Conservation (phyloP, 2,113 vertebrate genomes). For the Dipodomys stephensi region DNA sequence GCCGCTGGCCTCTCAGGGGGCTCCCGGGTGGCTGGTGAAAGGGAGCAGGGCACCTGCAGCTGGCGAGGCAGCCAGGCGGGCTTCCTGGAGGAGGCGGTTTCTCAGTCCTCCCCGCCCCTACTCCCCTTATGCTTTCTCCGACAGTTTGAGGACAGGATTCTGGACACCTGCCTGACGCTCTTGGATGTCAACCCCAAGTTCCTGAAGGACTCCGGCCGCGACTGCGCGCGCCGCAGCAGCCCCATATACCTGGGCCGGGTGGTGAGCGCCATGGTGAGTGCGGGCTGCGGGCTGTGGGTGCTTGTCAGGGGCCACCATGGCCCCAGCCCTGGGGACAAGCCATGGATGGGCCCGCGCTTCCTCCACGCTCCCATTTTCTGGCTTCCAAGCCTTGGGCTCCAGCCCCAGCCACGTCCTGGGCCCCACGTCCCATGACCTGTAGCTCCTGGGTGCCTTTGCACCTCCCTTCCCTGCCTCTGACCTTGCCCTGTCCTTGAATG, state of each 20-base stretch:
- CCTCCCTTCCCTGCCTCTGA: background rate
- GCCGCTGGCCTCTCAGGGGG: background rate
- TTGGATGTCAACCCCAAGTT: conserved; percentile 93
- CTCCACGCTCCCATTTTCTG: too few relatives aligned
- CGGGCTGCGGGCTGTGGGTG: rapidly evolving
- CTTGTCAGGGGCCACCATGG: background rate
- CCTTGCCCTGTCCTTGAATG: rapidly evolving
- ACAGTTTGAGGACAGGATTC: conserved; percentile 91
- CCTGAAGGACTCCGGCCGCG: conserved; percentile 84
- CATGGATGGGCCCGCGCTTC: background rate
- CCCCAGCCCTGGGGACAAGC: background rate
- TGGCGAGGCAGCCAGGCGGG: background rate
- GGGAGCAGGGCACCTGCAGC: background rate
- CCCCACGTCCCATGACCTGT: background rate
- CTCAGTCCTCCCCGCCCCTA: background rate
- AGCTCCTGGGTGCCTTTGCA: background rate
- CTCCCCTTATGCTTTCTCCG: background rate
- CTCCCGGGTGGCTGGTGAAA: background rate
- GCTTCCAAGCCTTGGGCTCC: too few relatives aligned
- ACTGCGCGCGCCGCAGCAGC: conserved; percentile 88
- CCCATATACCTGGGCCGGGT: conserved; percentile 91
- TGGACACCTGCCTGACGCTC: conserved; percentile 91
- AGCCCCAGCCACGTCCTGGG: background rate
- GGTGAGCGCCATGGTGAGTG: conserved; percentile 94
- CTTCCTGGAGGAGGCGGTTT: conserved; percentile 43